Base-by-base conservation (phyloP, 2,113 vertebrate species). In the Empidonax alnorum region DNA sequence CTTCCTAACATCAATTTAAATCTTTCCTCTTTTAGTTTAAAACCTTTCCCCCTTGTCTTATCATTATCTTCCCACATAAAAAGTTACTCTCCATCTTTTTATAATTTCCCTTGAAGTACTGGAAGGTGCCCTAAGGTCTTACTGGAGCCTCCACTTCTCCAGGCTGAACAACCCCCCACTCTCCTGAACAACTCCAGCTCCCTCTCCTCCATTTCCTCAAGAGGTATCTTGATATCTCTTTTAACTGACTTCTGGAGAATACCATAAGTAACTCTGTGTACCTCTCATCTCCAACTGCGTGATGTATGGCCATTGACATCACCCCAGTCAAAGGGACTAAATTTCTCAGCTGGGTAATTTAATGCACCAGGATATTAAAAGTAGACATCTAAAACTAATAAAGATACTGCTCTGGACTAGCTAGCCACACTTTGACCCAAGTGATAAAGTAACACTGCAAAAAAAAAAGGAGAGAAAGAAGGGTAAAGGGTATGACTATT, bases 321-420 rank as follows among this genome's bases (percentile, higher is more conserved):
- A 41, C 12, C 6, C 8, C n/a, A 82, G 39, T 5, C 30, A 68
- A 73, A 74, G 14, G 21, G 21, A n/a, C 10, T 63, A 65, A 63
- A n/a, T 20, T 68, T 50, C 22, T 58, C 39, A 56, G 14, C 3
- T 52, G 5, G 9, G 7, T 62, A 56, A 37, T 67, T 58, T 66
- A 69, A 41, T 0, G 0, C 12, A 74, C 5, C 5, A n/a, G 16
- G 13, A 50, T 79, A 42, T 42, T 63, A 21, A 71, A 15, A 28
- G 39, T 12, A 37, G 37, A 41, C 7, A 44, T 66, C 25, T 37
- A 10, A 76, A 90, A 80, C 33, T 58, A 50, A 55, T 28, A n/a
- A 61, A 46, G 27, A 24, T 35, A 37, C 3, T 19, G 3, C 1
- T 49, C 22, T 37, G 10, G 17, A 67, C 9, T 14, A 58, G 49